A percentile compares a stretch with the other conserved stretches of the same genome.
Evolutionary conservation across 2,113 vertebrate genomes (phyloP).

Genomic region (Bubalus kerabau): DNA sequence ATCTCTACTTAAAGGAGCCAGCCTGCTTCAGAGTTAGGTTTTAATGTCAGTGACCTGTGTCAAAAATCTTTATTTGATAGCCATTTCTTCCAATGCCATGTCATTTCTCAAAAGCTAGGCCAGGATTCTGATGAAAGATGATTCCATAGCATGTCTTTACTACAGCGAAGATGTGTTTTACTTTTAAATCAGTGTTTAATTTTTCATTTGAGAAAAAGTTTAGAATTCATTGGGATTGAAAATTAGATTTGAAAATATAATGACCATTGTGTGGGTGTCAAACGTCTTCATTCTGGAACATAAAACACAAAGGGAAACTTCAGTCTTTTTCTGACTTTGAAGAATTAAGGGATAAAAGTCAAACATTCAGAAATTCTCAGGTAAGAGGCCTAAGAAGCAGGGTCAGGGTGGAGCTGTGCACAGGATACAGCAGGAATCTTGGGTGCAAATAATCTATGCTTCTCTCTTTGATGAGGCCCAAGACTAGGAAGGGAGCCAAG

Average conservation of each 20-base stretch:
- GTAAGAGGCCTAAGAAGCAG: background rate
- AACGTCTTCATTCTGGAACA: background rate
- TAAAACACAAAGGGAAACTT: background rate
- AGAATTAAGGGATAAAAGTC: background rate
- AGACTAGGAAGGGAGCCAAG: background rate
- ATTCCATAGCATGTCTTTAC: background rate
- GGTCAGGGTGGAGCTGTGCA: background rate
- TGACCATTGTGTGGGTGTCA: background rate
- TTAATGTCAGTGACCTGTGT: background rate
- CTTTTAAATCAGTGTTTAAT: background rate
- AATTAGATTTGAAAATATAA: background rate
- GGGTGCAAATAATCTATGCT: fast-evolving
- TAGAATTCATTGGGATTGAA: background rate
- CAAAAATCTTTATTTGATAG: background rate
- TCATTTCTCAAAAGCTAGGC: background rate
- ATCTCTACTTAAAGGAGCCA: background rate
- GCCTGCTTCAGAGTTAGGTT: background rate
- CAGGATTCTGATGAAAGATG: background rate
- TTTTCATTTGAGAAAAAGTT: background rate
- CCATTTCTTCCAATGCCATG: background rate
- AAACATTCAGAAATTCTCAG: background rate
- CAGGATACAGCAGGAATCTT: background rate
- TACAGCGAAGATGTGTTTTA: background rate
- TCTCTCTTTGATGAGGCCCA: background rate
- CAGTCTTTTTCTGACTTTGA: background rate